These are phyloP conservation scores for Chironomus tentans DNA, from an alignment of 2,888 invertebrate genomes.

Conservation along the genomic window DNA sequence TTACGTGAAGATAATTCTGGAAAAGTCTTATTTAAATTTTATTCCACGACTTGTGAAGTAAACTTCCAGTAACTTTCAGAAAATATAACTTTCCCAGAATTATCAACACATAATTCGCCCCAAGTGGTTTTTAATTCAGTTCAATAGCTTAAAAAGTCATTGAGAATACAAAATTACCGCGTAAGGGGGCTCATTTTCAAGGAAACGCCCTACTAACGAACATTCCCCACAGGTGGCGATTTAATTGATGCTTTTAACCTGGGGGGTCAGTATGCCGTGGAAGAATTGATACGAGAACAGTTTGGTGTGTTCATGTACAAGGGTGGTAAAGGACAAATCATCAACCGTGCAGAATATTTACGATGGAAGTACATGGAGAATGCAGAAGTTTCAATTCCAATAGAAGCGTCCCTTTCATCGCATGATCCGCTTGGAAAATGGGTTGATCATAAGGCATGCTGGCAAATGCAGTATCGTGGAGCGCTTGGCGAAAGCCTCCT, in stretches of 20 bases:
- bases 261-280: constrained; percentile 75
- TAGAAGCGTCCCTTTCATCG: constrained; percentile 73
- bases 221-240: constrained; percentile 57
- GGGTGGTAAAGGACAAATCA: constrained; percentile 71
- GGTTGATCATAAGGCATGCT: constrained; percentile 88
- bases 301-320: constrained; percentile 83
- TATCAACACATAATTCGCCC: too few species aligned
- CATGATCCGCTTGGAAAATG: constrained; percentile 83
- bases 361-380: constrained; percentile 84
- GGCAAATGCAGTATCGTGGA: constrained; percentile 95
- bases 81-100: too few species aligned
- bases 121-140: too few species aligned
- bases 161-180: too few species aligned
- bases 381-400: constrained; percentile 74
- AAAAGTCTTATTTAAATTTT: too few species aligned
- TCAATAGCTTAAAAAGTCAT: too few species aligned
- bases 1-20: too few species aligned
- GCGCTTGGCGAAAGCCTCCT: constrained; percentile 90
- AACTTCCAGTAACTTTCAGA: too few species aligned
- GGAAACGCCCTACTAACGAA: too few species aligned
- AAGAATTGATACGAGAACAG: constrained; percentile 74
- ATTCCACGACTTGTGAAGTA: too few species aligned
- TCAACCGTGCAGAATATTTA: constrained; percentile 79
- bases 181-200: too few species aligned
- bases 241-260: constrained; percentile 77